Percentiles rank a stretch among this genome's conserved stretches.
phyloP scores from a whole-genome alignment of 2,113 vertebrate species.

The Cyphomyrus discorhynchus region DNA sequence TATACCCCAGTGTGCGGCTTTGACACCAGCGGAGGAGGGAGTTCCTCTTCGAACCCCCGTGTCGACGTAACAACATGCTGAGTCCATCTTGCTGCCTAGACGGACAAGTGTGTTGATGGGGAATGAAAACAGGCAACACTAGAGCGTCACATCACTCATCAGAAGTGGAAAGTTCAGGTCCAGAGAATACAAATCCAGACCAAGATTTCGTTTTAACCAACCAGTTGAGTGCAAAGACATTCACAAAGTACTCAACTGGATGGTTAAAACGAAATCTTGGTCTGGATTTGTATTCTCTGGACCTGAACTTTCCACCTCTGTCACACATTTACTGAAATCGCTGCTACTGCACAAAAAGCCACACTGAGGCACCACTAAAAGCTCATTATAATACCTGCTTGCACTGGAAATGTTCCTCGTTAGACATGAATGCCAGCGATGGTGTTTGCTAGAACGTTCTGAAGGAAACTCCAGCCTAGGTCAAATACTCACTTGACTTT shows the following conservation, averaged over 20 bases:
- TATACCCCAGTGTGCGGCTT: slow-evolving; percentile 64
- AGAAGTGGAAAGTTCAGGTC: no score
- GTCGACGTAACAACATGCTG: slow-evolving; percentile 59
- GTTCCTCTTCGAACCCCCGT: slow-evolving; percentile 70
- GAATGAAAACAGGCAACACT: neutral
- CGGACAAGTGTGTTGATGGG: neutral
- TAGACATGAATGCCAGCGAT: neutral
- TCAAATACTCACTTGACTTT: neutral
- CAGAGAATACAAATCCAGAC: no score
- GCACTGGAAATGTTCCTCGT: neutral
- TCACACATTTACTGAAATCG: neutral
- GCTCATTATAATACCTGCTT: neutral
- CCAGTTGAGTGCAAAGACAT: no score
- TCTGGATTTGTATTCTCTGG: no score
- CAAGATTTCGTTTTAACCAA: no score
- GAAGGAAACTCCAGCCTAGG: neutral
- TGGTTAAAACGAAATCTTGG: no score
- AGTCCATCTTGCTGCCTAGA: slow-evolving; percentile 62
- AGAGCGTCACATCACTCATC: neutral
- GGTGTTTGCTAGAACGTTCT: neutral
- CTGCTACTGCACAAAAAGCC: neutral
- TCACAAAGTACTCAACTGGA: no score
- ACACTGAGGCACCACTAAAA: neutral
- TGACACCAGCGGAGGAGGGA: slow-evolving; percentile 71
- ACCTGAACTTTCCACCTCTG: no score